phyloP scores from a whole-genome alignment of 2,797 vertebrate genomes.

The Megalops cyprinoides region DNA sequence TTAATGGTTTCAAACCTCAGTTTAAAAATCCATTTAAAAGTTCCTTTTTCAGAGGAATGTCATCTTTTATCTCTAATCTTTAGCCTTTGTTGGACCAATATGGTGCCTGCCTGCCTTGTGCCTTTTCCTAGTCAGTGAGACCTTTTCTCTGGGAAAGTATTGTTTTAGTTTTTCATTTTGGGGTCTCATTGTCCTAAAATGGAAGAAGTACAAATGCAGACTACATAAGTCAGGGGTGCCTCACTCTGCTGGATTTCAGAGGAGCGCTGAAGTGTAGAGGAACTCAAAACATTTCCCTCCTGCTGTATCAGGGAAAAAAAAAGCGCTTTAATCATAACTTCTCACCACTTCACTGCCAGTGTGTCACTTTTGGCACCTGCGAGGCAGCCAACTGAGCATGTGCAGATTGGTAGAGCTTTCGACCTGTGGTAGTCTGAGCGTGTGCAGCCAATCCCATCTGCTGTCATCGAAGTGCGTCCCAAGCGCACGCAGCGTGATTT shows the following conservation, averaged over 20 bases:
- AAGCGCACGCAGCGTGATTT: not conserved
- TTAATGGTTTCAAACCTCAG: no score
- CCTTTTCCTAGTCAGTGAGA: not conserved
- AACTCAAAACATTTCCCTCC: conserved; percentile 40
- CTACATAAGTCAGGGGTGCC: conserved; percentile 53
- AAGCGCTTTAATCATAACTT: conserved; percentile 3
- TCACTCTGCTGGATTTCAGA: not conserved
- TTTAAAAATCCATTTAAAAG: no score
- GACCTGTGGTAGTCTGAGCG: not conserved
- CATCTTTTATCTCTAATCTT: not conserved
- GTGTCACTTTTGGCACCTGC: not conserved
- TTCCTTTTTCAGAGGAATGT: not conserved
- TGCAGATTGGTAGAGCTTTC: no score
- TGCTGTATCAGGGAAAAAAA: conserved; percentile 60
- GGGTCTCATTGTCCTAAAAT: conserved; percentile 17
- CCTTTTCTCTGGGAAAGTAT: not conserved
- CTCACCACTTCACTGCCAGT: not conserved
- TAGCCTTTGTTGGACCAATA: not conserved
- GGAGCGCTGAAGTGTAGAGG: not conserved
- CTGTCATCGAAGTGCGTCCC: not conserved
- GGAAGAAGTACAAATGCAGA: conserved; percentile 50
- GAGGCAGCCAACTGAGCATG: not conserved
- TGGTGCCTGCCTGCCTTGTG: not conserved
- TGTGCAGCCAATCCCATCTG: no score
- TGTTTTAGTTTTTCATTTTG: not conserved